Percentiles rank a stretch among this genome's conserved stretches.
These are phyloP conservation scores for Triops longicaudatus DNA, from an alignment of 1,140 invertebrate species.

Conservation along the genomic window DNA sequence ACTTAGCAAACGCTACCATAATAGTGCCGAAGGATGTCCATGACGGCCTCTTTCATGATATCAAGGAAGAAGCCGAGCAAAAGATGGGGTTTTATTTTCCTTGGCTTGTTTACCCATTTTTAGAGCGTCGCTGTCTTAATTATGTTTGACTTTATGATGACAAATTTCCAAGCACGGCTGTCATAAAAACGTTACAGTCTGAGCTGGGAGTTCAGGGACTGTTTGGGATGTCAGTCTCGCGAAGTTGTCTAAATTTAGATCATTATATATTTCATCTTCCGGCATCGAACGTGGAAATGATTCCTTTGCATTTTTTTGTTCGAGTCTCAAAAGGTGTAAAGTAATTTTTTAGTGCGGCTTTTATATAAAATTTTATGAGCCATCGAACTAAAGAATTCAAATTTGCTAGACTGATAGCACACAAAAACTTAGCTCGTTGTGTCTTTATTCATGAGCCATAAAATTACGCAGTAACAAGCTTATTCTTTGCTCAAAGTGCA, in stretches of 20 bases:
- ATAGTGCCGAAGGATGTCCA: neutral
- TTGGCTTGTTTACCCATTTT: neutral
- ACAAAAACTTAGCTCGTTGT: too few relatives aligned
- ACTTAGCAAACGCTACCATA: neutral
- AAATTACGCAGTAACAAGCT: too few relatives aligned
- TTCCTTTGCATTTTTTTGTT: neutral
- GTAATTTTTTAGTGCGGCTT: too few relatives aligned
- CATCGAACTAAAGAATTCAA: too few relatives aligned
- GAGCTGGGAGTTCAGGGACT: neutral
- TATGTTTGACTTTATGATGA: neutral
- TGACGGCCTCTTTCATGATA: neutral
- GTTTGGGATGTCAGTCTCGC: neutral
- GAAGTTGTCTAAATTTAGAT: neutral
- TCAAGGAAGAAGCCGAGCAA: neutral
- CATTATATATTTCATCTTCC: neutral
- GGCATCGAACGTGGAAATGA: neutral
- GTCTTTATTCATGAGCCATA: too few relatives aligned
- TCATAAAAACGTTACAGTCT: neutral
- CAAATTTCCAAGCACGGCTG: neutral
- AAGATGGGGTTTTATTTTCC: neutral
- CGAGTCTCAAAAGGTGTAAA: neutral
- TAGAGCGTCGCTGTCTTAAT: neutral
- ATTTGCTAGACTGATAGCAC: too few relatives aligned
- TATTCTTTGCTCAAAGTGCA: too few relatives aligned
- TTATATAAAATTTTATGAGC: too few relatives aligned